Percentiles rank a stretch among this genome's conserved stretches.
Evolutionary conservation across 2,888 invertebrate genomes (phyloP).

Genomic region (Ectropis crepuscularia): DNA sequence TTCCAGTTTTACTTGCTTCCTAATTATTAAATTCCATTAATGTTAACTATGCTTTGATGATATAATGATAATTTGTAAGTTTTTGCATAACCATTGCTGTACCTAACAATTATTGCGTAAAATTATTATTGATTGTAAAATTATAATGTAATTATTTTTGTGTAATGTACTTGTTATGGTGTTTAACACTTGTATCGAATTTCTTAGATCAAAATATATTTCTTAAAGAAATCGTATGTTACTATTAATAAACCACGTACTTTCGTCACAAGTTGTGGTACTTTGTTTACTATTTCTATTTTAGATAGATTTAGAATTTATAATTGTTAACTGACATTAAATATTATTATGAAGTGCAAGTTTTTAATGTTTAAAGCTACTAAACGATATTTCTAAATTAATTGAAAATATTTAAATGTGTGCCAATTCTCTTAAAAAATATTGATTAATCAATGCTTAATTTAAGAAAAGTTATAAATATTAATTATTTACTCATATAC

Average conservation of each 20-base stretch:
- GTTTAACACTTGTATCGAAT: slow-evolving; percentile 53
- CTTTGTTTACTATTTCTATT: slow-evolving; percentile 27
- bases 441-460: neutral
- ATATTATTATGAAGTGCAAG: neutral
- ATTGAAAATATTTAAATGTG: neutral
- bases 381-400: neutral
- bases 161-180: slow-evolving; percentile 33
- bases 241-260: slow-evolving; percentile 32
- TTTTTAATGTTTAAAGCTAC: slow-evolving; percentile 1
- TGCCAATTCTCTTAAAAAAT: neutral
- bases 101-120: too few species aligned
- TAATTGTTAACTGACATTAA: neutral
- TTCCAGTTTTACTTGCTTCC: too few species aligned
- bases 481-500: too few species aligned
- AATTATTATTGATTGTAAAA: too few species aligned
- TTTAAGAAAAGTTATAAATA: too few species aligned
- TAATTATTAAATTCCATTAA: too few species aligned
- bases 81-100: too few species aligned
- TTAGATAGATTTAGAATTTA: slow-evolving; percentile 33
- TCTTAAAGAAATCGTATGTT: slow-evolving; percentile 38
- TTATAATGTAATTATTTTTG: neutral
- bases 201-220: slow-evolving; percentile 47
- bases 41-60: too few species aligned
- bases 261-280: slow-evolving; percentile 14
- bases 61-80: too few species aligned